Percentiles rank a stretch among this genome's conserved stretches.
Evolutionary conservation across 2,797 vertebrate species (phyloP).

Genomic region (Parauchenoglanis punctatus): DNA sequence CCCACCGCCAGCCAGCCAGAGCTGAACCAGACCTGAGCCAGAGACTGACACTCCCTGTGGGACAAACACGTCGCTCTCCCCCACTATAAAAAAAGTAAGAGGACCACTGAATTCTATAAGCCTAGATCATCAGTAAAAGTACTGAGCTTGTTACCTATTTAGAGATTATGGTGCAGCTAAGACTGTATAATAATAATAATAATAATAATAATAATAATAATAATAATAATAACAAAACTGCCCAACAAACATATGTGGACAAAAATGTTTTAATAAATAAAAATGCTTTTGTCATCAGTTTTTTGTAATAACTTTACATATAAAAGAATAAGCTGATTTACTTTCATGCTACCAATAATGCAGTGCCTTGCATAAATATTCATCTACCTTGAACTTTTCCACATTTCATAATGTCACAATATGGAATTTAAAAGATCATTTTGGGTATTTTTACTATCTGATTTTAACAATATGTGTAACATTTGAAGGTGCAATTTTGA

Average conservation of each 20-base stretch:
- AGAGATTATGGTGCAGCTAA: not conserved
- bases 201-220: slow-evolving; percentile 3
- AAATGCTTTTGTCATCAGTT: not conserved
- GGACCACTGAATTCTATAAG: slow-evolving; percentile 16
- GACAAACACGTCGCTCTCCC: slow-evolving; percentile 60
- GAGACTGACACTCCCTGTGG: slow-evolving; percentile 62
- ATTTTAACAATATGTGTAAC: not conserved
- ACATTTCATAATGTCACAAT: not conserved
- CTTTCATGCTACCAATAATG: not conserved
- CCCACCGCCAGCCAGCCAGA: slow-evolving; percentile 60
- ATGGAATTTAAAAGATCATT: too few relatives aligned
- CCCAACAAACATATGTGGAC: not conserved
- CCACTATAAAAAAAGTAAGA: slow-evolving; percentile 22
- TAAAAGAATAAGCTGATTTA: not conserved
- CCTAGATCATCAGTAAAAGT: slow-evolving; percentile 1
- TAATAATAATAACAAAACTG: not conserved
- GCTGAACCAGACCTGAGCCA: slow-evolving; percentile 55
- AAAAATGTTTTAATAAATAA: not conserved
- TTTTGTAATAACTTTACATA: not conserved
- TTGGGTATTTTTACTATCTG: not conserved
- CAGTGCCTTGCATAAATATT: not conserved
- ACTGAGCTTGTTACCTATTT: not conserved
- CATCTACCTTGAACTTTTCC: not conserved
- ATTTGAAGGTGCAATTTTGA: not conserved
- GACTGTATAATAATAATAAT: not conserved